Conservation (phyloP, 1,140 invertebrate species). For the Drosophila varians region DNA sequence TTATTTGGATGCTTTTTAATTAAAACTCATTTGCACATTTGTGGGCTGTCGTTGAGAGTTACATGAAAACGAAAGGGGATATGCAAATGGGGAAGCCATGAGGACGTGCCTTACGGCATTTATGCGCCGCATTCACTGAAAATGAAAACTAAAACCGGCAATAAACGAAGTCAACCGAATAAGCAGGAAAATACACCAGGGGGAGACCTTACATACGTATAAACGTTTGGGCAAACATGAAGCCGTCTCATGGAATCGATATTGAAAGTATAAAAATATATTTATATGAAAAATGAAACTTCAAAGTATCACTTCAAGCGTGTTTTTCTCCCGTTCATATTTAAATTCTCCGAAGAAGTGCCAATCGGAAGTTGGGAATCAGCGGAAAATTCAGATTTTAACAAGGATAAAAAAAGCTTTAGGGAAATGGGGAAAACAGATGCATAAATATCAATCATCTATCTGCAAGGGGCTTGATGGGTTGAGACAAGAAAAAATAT, state of each 20-base stretch:
- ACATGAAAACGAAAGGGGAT: slow-evolving; percentile 6
- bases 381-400: neutral
- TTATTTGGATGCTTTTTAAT: slow-evolving; percentile 38
- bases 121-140: slow-evolving; percentile 13
- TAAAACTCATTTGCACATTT: slow-evolving; percentile 59
- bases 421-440: slow-evolving; percentile 3
- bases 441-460: slow-evolving; percentile 39
- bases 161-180: neutral
- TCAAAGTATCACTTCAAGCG: slow-evolving; percentile 40
- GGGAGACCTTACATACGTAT: neutral
- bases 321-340: neutral
- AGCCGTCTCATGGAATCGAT: neutral
- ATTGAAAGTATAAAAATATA: neutral
- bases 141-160: slow-evolving; percentile 27
- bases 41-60: slow-evolving; percentile 37
- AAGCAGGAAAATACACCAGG: neutral
- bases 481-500: neutral
- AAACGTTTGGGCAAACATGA: neutral
- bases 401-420: neutral
- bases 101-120: slow-evolving; percentile 24
- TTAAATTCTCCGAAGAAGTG: neutral
- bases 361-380: neutral
- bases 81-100: slow-evolving; percentile 2
- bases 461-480: too few species aligned
- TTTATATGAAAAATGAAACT: slow-evolving; percentile 1